Conservation (phyloP, 1,140 invertebrate genomes). For the Vanessa atalanta region DNA sequence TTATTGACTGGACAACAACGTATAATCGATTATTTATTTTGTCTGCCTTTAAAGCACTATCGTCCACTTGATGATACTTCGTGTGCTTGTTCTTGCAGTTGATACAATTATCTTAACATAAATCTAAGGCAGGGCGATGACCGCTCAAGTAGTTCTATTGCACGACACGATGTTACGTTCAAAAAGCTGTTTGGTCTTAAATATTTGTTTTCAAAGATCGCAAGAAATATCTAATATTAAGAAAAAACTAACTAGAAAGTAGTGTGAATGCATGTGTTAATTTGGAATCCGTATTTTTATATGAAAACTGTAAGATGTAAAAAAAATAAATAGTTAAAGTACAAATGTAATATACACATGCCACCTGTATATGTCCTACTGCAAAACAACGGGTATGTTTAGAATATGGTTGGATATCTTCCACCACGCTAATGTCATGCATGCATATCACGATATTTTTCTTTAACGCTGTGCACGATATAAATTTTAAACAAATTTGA, state of each 20-base stretch:
- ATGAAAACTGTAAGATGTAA: too few relatives aligned
- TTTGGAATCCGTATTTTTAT: too few relatives aligned
- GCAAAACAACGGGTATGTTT: too few relatives aligned
- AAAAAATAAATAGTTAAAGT: too few relatives aligned
- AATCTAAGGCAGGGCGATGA: constrained; percentile 69
- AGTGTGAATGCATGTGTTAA: not conserved
- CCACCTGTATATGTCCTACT: too few relatives aligned
- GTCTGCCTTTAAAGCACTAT: constrained; percentile 19
- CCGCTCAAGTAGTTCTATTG: constrained; percentile 58
- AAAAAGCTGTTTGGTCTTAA: constrained; percentile 44
- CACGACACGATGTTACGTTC: constrained; percentile 47
- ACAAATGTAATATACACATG: too few relatives aligned
- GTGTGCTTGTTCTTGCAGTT: constrained; percentile 69
- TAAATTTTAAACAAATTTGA: too few relatives aligned
- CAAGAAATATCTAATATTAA: not conserved
- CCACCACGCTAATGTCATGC: too few relatives aligned
- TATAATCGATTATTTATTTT: constrained; percentile 12
- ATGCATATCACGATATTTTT: too few relatives aligned
- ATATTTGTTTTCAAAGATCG: constrained; percentile 21
- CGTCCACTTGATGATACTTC: constrained; percentile 48
- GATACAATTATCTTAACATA: constrained; percentile 76
- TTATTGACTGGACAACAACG: too few relatives aligned
- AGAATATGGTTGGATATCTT: too few relatives aligned
- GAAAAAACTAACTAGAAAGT: not conserved
- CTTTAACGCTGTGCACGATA: too few relatives aligned